Evolutionary conservation across 2,797 vertebrate genomes (phyloP).

Genomic region (Sebastolobus alascanus): DNA sequence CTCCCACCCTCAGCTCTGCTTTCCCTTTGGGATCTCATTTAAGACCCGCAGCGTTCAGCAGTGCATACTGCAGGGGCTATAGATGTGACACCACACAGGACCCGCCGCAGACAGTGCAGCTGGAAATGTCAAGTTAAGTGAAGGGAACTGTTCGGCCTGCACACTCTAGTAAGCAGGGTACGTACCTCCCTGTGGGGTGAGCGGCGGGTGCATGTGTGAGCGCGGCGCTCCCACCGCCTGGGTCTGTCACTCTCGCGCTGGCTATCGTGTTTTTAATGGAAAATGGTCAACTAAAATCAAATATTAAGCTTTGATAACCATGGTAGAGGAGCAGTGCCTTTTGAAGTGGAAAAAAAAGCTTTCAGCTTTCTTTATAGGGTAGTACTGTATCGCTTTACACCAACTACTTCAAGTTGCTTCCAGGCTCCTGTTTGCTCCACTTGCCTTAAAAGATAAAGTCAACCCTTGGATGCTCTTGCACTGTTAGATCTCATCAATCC

Average conservation of each 20-base stretch:
- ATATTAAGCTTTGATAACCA: slow-evolving; percentile 77
- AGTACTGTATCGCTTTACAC: slow-evolving; percentile 43
- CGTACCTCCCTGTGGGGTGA: slow-evolving; percentile 71
- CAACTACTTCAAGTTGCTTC: slow-evolving; percentile 48
- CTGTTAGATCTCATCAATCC: slow-evolving; percentile 52
- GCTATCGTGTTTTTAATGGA: slow-evolving; percentile 75
- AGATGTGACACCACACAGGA: slow-evolving; percentile 80
- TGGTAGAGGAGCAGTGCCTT: slow-evolving; percentile 63
- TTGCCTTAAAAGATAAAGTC: slow-evolving; percentile 57
- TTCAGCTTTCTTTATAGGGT: slow-evolving; percentile 63
- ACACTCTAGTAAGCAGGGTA: slow-evolving; percentile 83
- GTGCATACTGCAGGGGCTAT: slow-evolving; percentile 71
- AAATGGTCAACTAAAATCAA: slow-evolving; percentile 76
- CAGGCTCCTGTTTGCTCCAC: slow-evolving; percentile 63
- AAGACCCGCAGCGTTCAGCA: slow-evolving; percentile 78
- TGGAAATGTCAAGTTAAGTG: slow-evolving; percentile 87
- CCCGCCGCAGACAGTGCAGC: slow-evolving; percentile 78
- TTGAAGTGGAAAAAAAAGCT: slow-evolving; percentile 67
- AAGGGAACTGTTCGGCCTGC: slow-evolving; percentile 80
- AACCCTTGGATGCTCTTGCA: slow-evolving; percentile 22
- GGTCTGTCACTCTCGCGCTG: slow-evolving; percentile 70
- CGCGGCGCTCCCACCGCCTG: slow-evolving; percentile 35
- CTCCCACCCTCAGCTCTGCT: slow-evolving; percentile 47
- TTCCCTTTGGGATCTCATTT: slow-evolving; percentile 89
- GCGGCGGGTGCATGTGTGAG: slow-evolving; percentile 33